Evolutionary conservation across 2,113 vertebrate species (phyloP).

Genomic region (Engraulis encrasicolus): DNA sequence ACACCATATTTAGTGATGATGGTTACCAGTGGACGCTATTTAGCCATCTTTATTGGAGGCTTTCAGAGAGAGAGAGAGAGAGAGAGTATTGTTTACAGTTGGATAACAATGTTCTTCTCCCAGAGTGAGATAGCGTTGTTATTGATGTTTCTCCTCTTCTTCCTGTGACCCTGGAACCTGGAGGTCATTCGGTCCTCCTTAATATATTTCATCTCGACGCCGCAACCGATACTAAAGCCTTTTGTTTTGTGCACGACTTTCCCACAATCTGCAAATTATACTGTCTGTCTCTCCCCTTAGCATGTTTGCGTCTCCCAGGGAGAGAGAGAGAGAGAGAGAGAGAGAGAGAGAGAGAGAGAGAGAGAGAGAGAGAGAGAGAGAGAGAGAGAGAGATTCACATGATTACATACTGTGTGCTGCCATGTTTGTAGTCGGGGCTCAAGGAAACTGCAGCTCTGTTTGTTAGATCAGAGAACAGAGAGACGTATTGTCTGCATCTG

Average conservation of each 20-base stretch:
- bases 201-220: neutral
- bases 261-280: conserved; percentile 54
- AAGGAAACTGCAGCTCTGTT: conserved; percentile 57
- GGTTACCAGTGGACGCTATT: neutral
- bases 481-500: conserved; percentile 20
- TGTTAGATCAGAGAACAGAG: conserved; percentile 28
- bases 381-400: conserved; percentile 52
- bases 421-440: conserved; percentile 61
- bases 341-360: conserved; percentile 33
- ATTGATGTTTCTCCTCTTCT: neutral
- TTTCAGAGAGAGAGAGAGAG: no score
- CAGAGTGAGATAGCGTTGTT: neutral
- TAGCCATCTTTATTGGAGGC: neutral
- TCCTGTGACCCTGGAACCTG: neutral
- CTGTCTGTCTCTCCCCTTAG: conserved; percentile 58
- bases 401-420: conserved; percentile 65
- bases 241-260: conserved; percentile 56
- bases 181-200: neutral
- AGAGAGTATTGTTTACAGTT: conserved; percentile 16
- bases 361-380: conserved; percentile 29
- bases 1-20: neutral
- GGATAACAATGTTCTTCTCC: neutral
- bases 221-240: conserved; percentile 28
- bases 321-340: conserved; percentile 27
- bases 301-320: conserved; percentile 60